Conservation (phyloP, 2,113 vertebrate species). For the Podocnemis expansa region DNA sequence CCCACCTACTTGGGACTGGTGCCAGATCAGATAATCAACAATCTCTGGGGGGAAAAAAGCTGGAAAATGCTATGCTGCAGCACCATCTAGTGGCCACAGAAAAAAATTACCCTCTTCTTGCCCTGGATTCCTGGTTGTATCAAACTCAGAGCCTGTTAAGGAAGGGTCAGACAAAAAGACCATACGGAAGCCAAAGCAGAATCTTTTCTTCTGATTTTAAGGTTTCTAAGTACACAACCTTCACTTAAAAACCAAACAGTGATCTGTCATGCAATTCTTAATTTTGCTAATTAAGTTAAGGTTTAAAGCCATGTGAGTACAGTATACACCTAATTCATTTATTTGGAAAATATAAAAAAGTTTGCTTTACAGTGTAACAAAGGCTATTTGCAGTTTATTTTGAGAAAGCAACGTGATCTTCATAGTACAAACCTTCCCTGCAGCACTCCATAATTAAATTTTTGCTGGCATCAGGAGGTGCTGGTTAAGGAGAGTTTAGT, state of each 20-base stretch:
- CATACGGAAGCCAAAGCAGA: not conserved
- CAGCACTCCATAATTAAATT: not conserved
- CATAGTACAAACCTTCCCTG: not conserved
- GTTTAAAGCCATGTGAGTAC: not conserved
- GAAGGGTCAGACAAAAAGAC: not conserved
- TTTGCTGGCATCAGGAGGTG: not conserved
- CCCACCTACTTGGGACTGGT: not conserved
- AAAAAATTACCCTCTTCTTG: not conserved
- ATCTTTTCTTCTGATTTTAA: not conserved
- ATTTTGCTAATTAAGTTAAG: not conserved
- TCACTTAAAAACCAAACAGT: not conserved
- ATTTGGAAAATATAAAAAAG: not conserved
- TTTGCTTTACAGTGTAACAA: not conserved
- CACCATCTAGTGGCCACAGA: not conserved
- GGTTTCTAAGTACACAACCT: not conserved
- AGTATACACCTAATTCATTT: not conserved
- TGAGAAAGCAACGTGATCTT: not conserved
- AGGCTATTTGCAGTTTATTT: not conserved
- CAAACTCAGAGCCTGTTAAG: not conserved
- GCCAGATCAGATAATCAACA: not conserved
- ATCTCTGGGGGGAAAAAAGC: not conserved
- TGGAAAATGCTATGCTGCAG: not conserved
- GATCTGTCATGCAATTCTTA: not conserved
- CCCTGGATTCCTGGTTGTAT: not conserved
- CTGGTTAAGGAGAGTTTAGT: not conserved